These are phyloP conservation scores for Sisor rabdophorus DNA, from an alignment of 2,113 vertebrate species.

Conservation along the genomic window DNA sequence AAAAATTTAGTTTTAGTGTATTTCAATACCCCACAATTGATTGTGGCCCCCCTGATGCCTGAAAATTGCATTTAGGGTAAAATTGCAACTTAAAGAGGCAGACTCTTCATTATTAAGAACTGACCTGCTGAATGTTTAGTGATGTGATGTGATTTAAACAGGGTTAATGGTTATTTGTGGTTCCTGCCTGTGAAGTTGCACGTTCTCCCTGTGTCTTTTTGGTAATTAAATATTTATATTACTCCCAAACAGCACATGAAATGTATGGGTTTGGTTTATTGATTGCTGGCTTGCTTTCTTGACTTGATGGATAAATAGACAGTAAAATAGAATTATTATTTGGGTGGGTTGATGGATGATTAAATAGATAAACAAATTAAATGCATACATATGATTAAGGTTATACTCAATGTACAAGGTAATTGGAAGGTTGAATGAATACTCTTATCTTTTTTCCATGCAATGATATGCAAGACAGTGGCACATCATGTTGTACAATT, in stretches of 20 bases:
- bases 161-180: not conserved
- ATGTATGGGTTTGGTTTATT: too few relatives aligned
- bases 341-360: not conserved
- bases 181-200: not conserved
- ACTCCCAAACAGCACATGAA: not conserved
- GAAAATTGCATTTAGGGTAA: too few relatives aligned
- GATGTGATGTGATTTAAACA: not conserved
- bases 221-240: not conserved
- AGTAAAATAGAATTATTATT: too few relatives aligned
- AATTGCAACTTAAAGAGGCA: not conserved
- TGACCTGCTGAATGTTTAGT: conserved; percentile 2
- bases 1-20: too few relatives aligned
- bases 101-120: not conserved
- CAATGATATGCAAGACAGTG: conserved; percentile 36
- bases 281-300: too few relatives aligned
- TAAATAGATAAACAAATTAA: conserved; percentile 43
- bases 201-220: not conserved
- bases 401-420: not conserved
- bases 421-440: conserved; percentile 35
- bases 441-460: conserved; percentile 52
- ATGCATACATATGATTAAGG: conserved; percentile 30
- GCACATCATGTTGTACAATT: conserved; percentile 36
- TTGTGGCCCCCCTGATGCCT: too few relatives aligned
- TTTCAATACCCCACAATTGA: too few relatives aligned
- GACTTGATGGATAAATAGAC: too few relatives aligned